Percentiles rank a stretch among this genome's conserved stretches.
phyloP scores from a whole-genome alignment of 2,797 vertebrate species.

The Esox lucius region DNA sequence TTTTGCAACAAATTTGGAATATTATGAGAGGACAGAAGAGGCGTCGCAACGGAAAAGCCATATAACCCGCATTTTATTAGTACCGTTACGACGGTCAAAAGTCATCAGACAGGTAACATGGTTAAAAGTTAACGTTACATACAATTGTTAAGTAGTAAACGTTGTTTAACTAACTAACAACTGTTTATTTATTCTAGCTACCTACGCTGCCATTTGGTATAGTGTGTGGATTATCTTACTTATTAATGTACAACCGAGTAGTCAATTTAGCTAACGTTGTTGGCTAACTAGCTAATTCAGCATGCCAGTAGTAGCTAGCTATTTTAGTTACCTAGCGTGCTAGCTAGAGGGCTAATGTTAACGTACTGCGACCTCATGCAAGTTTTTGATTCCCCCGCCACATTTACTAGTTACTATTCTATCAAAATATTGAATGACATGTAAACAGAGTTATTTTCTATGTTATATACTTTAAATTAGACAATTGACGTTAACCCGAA shows the following conservation, averaged over 20 bases:
- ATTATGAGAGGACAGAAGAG: slow-evolving; percentile 47
- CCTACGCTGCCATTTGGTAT: background rate
- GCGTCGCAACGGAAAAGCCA: slow-evolving; percentile 22
- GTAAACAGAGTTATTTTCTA: too few relatives aligned
- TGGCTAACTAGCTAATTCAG: background rate
- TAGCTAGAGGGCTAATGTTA: background rate
- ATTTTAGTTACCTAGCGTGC: background rate
- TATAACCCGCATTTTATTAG: slow-evolving; percentile 17
- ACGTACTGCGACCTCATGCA: background rate
- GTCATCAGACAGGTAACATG: slow-evolving; percentile 34
- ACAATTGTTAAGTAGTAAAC: background rate
- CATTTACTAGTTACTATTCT: background rate
- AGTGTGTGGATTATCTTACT: background rate
- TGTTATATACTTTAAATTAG: too few relatives aligned
- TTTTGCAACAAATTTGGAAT: slow-evolving; percentile 32
- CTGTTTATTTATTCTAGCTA: background rate
- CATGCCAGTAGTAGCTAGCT: background rate
- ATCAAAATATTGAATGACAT: too few relatives aligned
- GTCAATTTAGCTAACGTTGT: background rate
- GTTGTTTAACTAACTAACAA: background rate
- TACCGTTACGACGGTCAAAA: slow-evolving; percentile 14
- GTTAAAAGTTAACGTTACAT: background rate
- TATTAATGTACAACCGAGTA: background rate
- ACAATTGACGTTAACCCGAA: too few relatives aligned
- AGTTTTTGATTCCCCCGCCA: background rate